Percentiles rank a stretch among this genome's conserved stretches.
Conservation (phyloP, 2,113 vertebrate species). For the Myiagra hebetior region DNA sequence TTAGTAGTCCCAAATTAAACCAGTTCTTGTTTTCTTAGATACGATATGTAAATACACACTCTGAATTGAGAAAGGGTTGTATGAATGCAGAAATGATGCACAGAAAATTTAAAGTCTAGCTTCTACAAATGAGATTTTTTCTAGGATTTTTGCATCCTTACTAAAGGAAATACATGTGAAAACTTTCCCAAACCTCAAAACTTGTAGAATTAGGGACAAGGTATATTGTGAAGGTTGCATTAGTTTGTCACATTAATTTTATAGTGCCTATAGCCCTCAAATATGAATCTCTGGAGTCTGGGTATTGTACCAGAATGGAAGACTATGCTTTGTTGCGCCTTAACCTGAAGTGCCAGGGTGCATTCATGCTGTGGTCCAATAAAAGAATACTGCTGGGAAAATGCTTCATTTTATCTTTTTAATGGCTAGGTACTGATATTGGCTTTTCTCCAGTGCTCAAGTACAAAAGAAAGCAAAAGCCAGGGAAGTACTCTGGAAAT, state of each 20-base stretch:
- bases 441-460: neutral
- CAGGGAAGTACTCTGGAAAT: neutral
- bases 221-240: neutral
- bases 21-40: neutral
- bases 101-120: neutral
- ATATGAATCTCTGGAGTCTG: neutral
- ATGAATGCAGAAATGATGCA: neutral
- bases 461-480: neutral
- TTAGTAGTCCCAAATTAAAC: neutral
- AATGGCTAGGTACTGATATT: neutral
- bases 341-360: neutral
- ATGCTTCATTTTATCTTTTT: neutral
- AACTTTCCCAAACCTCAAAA: rapidly evolving
- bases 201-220: neutral
- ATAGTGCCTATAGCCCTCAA: neutral
- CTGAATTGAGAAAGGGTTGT: neutral
- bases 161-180: neutral
- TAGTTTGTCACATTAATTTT: neutral
- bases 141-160: neutral
- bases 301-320: neutral
- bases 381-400: neutral
- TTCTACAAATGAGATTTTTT: neutral
- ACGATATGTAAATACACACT: neutral
- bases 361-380: neutral
- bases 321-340: neutral